phyloP scores from a whole-genome alignment of 2,113 vertebrate genomes.

The Nothobranchius furzeri region DNA sequence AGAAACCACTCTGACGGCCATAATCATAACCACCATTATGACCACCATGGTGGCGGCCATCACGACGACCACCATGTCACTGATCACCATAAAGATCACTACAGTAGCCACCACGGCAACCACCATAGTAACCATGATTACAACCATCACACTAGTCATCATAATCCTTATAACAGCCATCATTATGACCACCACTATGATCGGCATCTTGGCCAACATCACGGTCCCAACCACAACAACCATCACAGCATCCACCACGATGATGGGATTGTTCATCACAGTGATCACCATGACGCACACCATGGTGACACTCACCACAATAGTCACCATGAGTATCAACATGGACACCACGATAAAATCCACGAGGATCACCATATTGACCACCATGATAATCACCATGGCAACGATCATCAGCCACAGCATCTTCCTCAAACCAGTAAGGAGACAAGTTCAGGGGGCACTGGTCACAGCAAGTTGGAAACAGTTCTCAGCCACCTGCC shows the following conservation, averaged over 20 bases:
- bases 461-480: constrained; percentile 72
- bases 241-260: constrained; percentile 1
- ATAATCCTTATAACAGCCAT: background rate
- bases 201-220: constrained; percentile 3
- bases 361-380: constrained; percentile 22
- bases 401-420: constrained; percentile 16
- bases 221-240: background rate
- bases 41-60: background rate
- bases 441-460: constrained; percentile 19
- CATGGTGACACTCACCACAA: background rate
- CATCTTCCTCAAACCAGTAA: constrained; percentile 45
- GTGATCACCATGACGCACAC: background rate
- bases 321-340: constrained; percentile 1
- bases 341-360: constrained; percentile 1
- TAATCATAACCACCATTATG: constrained; percentile 20
- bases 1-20: constrained; percentile 2
- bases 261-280: constrained; percentile 12
- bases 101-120: background rate
- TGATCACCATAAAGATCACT: background rate
- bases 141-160: background rate
- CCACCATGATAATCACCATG: constrained; percentile 19
- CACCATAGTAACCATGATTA: background rate
- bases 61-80: constrained; percentile 1
- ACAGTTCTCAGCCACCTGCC: constrained; percentile 71
- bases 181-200: constrained; percentile 16